Conservation (phyloP, 2,113 vertebrate genomes). For the Variabilichromis moorii region DNA sequence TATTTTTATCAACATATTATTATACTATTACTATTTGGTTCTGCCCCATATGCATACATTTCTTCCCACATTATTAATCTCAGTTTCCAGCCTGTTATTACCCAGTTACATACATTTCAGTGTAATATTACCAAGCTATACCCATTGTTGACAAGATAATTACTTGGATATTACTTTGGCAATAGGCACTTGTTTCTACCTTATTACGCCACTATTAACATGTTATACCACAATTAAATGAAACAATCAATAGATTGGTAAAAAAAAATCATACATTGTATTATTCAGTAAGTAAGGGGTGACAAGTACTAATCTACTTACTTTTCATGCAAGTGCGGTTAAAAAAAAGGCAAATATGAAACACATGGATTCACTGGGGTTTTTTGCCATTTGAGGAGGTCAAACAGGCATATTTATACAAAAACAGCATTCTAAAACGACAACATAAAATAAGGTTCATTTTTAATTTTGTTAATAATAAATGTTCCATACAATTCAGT, state of each 20-base stretch:
- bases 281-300: neutral
- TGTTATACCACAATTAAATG: neutral
- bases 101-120: neutral
- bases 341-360: neutral
- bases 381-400: neutral
- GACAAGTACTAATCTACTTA: neutral
- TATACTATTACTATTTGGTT: neutral
- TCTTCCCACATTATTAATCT: neutral
- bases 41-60: neutral
- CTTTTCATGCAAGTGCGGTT: neutral
- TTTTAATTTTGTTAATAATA: neutral
- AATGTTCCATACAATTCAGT: neutral
- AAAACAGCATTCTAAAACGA: neutral
- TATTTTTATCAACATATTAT: neutral
- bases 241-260: neutral
- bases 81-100: rapidly evolving
- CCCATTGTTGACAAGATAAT: neutral
- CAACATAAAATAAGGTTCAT: neutral
- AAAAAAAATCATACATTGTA: neutral
- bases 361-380: neutral
- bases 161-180: neutral
- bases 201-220: neutral
- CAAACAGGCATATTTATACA: neutral
- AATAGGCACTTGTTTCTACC: neutral
- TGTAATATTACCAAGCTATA: neutral